A percentile compares a stretch with the other conserved stretches of the same genome.
phyloP scores from a whole-genome alignment of 2,113 vertebrate genomes.

The Nothobranchius kuhntae region DNA sequence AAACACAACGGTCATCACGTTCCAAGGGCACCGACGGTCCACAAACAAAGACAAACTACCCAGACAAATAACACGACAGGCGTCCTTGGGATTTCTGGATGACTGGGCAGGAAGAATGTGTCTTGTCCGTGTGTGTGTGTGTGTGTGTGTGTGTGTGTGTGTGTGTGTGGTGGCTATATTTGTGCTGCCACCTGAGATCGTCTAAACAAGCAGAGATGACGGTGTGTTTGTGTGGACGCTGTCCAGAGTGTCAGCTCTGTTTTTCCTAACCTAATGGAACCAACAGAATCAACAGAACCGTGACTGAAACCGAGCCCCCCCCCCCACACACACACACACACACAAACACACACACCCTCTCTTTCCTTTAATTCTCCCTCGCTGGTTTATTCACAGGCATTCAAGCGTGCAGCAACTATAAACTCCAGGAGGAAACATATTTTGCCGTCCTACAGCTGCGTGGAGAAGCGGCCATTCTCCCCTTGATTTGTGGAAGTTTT shows the following conservation, averaged over 20 bases:
- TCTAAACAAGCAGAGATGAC: conserved; percentile 34
- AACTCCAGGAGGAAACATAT: conserved; percentile 44
- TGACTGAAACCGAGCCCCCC: conserved; percentile 25
- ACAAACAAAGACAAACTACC: conserved; percentile 65
- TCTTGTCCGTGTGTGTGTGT: conserved; percentile 17
- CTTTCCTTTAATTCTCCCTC: conserved; percentile 5
- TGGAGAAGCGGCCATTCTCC: conserved; percentile 45
- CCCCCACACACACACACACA: background rate
- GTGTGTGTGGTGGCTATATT: conserved; percentile 22
- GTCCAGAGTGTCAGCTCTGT: conserved; percentile 30
- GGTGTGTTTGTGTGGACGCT: conserved; percentile 12
- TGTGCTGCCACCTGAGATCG: conserved; percentile 48
- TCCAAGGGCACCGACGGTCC: conserved; percentile 49
- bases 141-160: conserved; percentile 9
- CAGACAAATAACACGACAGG: conserved; percentile 50
- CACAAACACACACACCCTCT: conserved; percentile 10
- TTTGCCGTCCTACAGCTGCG: conserved; percentile 42
- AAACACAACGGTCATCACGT: conserved; percentile 36
- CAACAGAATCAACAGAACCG: conserved; percentile 35
- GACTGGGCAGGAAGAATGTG: conserved; percentile 47
- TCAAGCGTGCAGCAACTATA: conserved; percentile 27
- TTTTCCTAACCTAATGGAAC: conserved; percentile 26
- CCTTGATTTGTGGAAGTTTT: conserved; percentile 55
- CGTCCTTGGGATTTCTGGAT: conserved; percentile 67
- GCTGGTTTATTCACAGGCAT: conserved; percentile 20